Evolutionary conservation across 2,888 invertebrate genomes (phyloP), one percentile per base, ranked within the genome.

Genomic region (Tipula helvola): DNA sequence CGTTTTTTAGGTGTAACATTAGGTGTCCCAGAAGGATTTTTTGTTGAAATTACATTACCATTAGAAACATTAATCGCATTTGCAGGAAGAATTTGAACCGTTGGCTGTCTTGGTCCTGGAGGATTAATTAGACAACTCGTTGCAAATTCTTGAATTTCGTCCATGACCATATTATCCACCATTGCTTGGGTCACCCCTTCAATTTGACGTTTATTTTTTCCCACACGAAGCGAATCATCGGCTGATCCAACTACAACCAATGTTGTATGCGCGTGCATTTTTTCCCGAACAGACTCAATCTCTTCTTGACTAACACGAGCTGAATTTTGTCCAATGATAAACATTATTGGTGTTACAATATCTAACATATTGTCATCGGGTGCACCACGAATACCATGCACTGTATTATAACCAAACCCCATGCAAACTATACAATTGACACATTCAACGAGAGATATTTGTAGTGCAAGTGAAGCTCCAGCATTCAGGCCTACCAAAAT

Each of bases 111-210:
- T 0, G 91, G 91, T 1, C 91, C 91, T 0, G 94, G 92, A 0
- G 94, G 94, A 90, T 93, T 93, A 0, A 93, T 93, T 83, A 95
- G 90, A 18, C 94, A 92, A 86, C 92, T 93, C 87, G 93, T 93
- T 0, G 94, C 91, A 89, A 95, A 95, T 88, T 95, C 94, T 1
- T 93, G 94, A 5, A 95, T 92, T 90, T 95, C 95, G 89, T 95
- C 94, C 90, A 95, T 92, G 87, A 97, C 94, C 90, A 95, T 95
- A 86, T 95, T 93, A 89, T 97, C 97, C 0, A 96, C 95, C 93
- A 96, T 95, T 71, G 94, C 93, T 90, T 97, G 97, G 0, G 96
- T 96, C 18, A 97, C 93, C 16, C 95, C 94, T 89, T 96, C 95
- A n/a, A 93, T 92, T 88, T 94, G 93, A 88, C 95, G 94, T 90